A percentile compares a stretch with the other conserved stretches of the same genome.
phyloP scores from a whole-genome alignment of 2,797 vertebrate genomes.

The Benthosema pterotum region DNA sequence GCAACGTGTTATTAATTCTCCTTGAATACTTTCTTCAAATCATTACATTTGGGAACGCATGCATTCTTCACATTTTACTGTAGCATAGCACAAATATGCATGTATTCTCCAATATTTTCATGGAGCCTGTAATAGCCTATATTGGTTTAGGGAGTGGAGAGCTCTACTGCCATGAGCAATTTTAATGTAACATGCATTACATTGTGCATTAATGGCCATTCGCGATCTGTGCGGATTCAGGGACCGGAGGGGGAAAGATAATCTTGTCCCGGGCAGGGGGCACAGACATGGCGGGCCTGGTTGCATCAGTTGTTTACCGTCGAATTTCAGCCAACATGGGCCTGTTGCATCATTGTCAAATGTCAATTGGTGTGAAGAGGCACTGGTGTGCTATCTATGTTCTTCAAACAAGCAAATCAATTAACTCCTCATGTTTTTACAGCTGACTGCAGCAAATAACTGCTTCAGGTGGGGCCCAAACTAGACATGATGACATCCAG shows the following conservation, averaged over 20 bases:
- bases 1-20: not conserved
- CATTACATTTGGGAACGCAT: not conserved
- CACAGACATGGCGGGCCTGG: conserved; percentile 8
- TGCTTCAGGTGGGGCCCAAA: conserved; percentile 14
- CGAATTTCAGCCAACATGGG: conserved; percentile 77
- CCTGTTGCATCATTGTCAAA: conserved; percentile 83
- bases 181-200: not conserved
- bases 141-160: not conserved
- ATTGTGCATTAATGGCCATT: not conserved
- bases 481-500: conserved; percentile 22
- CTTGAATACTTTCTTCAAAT: not conserved
- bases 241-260: not conserved
- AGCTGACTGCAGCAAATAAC: conserved; percentile 9
- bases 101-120: not conserved
- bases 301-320: conserved; percentile 88
- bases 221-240: not conserved
- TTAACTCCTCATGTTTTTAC: not conserved
- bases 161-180: not conserved
- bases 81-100: not conserved
- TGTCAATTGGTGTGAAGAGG: conserved; percentile 71
- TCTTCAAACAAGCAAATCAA: conserved; percentile 14
- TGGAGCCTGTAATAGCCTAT: not conserved
- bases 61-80: no score
- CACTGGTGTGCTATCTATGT: conserved; percentile 45
- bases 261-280: not conserved